A percentile compares a stretch with the other conserved stretches of the same genome.
Evolutionary conservation across 2,113 vertebrate genomes (phyloP).

Genomic region (Haemorhous mexicanus): DNA sequence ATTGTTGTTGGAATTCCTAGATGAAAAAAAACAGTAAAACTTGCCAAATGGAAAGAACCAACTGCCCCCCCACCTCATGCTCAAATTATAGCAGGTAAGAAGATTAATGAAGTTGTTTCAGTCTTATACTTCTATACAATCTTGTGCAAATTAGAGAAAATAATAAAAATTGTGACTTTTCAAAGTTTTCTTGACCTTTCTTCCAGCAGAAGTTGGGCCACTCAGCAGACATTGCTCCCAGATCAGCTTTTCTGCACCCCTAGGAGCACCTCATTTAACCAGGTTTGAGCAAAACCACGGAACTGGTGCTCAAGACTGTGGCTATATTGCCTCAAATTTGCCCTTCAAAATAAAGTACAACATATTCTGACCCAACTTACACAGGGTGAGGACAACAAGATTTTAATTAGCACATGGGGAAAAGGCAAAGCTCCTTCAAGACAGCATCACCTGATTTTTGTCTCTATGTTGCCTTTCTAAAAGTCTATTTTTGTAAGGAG

Average conservation of each 20-base stretch:
- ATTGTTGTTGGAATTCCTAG: neutral
- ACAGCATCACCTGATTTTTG: neutral
- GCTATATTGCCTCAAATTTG: neutral
- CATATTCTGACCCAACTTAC: neutral
- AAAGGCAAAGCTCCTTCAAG: neutral
- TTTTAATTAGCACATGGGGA: neutral
- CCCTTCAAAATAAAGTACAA: neutral
- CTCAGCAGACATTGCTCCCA: neutral
- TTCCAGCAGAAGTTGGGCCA: neutral
- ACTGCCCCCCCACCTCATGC: neutral
- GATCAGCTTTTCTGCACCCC: neutral
- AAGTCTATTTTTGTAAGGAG: neutral
- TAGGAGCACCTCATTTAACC: neutral
- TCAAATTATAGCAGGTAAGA: neutral
- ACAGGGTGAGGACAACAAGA: neutral
- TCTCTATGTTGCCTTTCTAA: neutral
- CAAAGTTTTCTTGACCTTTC: neutral
- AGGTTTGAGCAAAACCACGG: neutral
- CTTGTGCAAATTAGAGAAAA: neutral
- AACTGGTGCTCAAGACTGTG: neutral
- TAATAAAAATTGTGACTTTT: neutral
- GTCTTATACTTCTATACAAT: neutral
- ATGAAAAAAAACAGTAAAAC: neutral
- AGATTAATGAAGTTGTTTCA: neutral
- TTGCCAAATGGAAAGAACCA: neutral